Evolutionary conservation across 35 echinoderm and acorn worm genomes (phyloP), one percentile per base, ranked within the genome.

Genomic region (Lytechinus pictus): DNA sequence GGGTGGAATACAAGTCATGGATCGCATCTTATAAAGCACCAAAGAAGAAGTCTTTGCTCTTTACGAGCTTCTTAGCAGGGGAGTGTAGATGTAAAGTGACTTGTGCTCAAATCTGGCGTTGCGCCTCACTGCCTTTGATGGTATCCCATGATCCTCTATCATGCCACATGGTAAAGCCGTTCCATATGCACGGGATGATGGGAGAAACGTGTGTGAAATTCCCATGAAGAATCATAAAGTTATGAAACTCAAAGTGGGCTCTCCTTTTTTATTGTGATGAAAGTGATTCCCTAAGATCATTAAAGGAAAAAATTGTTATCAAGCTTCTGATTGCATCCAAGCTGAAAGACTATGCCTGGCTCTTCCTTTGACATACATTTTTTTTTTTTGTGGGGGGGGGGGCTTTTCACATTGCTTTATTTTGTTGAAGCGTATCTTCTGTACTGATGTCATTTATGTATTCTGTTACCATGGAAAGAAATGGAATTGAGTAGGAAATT

Each of bases 71-170:
- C 19, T 7, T 79, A 79, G 66, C 14, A 4, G 19, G 66, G 66
- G 21, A 79, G 66, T 5, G 19, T 44, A 33, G 88, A 21, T 54
- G 52, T 44, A 52, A 44, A 90, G 29, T 90, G 88, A 90, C 28
- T 52, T 33, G 12, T 21, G 29, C 88, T 90, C 88, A 90, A 90
- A 90, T 90, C 88, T 90, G 88, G 52, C 16, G 88, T 90, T 9
- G 29, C 88, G 88, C 88, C 52, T 54, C 88, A 33, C 29, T 54
- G 88, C 29, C 4, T 27, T 14, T 90, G 88, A 90, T 90, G 10
- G 33, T 90, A 90, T 90, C 28, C 88, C 88, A 90, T 90, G 88
- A 54, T 90, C 52, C 88, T 27, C 21, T 0, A 51, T 90, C 66
- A 79, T 24, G 5, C 66, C 66, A 79, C 66, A 79, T 79, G 66